phyloP scores from a whole-genome alignment of 2,888 invertebrate genomes.

The Carpatolechia fugitivella region DNA sequence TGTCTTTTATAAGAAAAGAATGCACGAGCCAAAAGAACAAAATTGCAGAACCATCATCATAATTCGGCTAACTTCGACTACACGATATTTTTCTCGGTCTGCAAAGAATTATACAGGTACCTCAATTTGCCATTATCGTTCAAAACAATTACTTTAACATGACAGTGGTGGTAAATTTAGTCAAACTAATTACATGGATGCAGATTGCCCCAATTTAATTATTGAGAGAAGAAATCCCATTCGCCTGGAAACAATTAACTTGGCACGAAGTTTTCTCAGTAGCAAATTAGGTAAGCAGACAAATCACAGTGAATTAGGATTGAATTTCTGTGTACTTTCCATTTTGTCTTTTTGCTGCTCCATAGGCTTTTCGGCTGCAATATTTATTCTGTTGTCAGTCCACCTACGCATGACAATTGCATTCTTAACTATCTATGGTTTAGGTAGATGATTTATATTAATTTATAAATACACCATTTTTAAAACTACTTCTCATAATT shows the following conservation, averaged over 20 bases:
- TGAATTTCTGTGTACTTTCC: neutral
- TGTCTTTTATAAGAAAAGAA: slow-evolving; percentile 31
- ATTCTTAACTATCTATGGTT: no score
- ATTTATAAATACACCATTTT: no score
- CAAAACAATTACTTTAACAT: slow-evolving; percentile 59
- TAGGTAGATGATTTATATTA: no score
- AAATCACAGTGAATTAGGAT: slow-evolving; percentile 6
- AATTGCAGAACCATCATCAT: slow-evolving; percentile 1
- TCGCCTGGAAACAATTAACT: slow-evolving; percentile 2
- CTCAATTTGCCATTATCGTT: slow-evolving; percentile 45
- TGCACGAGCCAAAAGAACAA: slow-evolving; percentile 18
- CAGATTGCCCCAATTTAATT: slow-evolving; percentile 42
- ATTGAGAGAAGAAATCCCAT: slow-evolving; percentile 21
- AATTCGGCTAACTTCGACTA: no score
- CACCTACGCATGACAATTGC: no score
- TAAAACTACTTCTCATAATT: no score
- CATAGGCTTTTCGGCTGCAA: neutral
- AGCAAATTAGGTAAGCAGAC: neutral
- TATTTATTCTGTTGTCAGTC: neutral
- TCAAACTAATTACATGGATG: slow-evolving; percentile 29
- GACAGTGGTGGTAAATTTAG: slow-evolving; percentile 45
- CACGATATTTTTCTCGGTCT: neutral
- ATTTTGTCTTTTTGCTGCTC: neutral
- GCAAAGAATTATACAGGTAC: neutral
- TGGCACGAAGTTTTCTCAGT: neutral